Evolutionary conservation across 2,113 vertebrate species (phyloP).

Genomic region (Saguinus imperator): DNA sequence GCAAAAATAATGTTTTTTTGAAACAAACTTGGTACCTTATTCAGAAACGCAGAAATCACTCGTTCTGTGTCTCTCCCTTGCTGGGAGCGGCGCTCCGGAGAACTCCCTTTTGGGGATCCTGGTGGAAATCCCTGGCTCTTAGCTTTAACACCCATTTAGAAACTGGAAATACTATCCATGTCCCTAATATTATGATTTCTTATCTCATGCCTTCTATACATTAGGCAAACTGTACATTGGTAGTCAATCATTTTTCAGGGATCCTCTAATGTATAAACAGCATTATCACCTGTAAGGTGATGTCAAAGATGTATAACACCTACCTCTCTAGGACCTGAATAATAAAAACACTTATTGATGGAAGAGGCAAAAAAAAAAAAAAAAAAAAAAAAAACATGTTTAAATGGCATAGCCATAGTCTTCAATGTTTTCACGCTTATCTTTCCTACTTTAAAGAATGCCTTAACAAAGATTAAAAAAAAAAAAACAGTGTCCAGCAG

Average conservation of each 20-base stretch:
- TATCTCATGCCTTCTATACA: neutral
- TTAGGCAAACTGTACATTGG: neutral
- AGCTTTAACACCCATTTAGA: neutral
- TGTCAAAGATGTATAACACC: accelerated
- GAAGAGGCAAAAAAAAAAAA: neutral
- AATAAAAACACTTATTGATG: neutral
- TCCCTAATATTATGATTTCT: neutral
- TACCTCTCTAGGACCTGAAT: neutral
- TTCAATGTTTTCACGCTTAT: neutral
- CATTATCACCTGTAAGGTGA: neutral
- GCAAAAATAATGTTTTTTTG: no score
- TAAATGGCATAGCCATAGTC: neutral
- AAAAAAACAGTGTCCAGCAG: neutral
- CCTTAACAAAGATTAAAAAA: neutral
- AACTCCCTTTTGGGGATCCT: no score
- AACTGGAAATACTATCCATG: neutral
- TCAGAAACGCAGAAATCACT: no score
- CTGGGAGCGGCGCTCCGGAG: no score
- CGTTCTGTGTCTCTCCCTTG: neutral
- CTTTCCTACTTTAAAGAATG: neutral
- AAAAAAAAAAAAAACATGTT: neutral
- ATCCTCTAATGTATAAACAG: neutral
- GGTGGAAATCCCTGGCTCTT: no score
- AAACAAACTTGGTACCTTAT: no score
- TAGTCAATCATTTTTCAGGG: neutral